A percentile compares a stretch with the other conserved stretches of the same genome.
phyloP scores from a whole-genome alignment of 2,797 vertebrate species.

The Tenualosa thibaudeaui region DNA sequence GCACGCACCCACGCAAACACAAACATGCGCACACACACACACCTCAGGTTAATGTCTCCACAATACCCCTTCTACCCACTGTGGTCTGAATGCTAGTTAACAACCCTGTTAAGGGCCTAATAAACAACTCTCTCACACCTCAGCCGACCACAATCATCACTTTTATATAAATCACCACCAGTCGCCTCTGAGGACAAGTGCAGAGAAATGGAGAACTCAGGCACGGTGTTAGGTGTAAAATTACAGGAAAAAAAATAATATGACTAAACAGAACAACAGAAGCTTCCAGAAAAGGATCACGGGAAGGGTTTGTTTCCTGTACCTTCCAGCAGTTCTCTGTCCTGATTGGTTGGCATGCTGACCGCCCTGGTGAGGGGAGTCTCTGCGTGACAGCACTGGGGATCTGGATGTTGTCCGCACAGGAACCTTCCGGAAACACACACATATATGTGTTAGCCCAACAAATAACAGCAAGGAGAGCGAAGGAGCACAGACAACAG shows the following conservation, averaged over 20 bases:
- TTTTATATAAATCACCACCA: too few relatives aligned
- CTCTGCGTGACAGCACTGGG: constrained; percentile 90
- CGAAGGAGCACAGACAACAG: not conserved
- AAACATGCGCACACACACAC: not conserved
- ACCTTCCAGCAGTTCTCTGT: constrained; percentile 87
- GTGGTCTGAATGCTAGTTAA: not conserved
- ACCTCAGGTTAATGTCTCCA: not conserved
- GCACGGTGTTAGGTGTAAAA: not conserved
- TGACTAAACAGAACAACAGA: not conserved
- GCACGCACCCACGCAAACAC: not conserved
- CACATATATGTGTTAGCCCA: not conserved
- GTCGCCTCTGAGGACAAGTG: too few relatives aligned
- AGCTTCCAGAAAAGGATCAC: not conserved
- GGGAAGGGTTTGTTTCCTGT: not conserved
- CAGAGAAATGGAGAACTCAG: not conserved
- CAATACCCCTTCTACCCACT: not conserved
- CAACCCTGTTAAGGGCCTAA: too few relatives aligned
- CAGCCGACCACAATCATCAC: too few relatives aligned
- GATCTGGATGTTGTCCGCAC: constrained; percentile 94
- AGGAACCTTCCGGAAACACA: constrained; percentile 80
- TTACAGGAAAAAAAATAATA: not conserved
- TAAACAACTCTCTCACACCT: too few relatives aligned
- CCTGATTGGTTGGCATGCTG: constrained; percentile 85
- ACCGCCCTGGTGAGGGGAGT: constrained; percentile 88
- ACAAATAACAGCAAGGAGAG: not conserved